Evolutionary conservation across 2,797 vertebrate species (phyloP), one percentile per base, ranked within the genome.

Genomic region (Sebastolobus alascanus): DNA sequence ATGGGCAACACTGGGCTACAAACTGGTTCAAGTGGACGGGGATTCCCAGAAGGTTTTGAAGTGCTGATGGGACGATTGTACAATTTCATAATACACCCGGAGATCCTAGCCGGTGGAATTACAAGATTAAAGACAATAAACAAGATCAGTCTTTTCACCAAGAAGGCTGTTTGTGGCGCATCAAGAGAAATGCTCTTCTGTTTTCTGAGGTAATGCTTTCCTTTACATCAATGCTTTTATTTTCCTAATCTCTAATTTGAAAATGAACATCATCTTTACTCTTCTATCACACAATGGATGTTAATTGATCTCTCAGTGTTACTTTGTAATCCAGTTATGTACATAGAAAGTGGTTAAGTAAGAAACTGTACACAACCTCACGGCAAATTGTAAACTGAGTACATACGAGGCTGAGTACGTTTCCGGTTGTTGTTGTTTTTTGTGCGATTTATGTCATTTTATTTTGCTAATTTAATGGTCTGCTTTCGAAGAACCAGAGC

Each of bases 41-140:
- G 65, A 11, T 59, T 54, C 59, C 22, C 5, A 73, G 27, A 75
- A 52, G 56, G 12, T 6, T 10, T 25, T 80, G 35, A 77, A 31
- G 63, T 38, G n/a, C 9, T 29, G 2, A 37, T 13, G 6, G 37
- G 25, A 69, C 70, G 66, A 55, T 38, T 13, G 8, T 8, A 56
- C 65, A 52, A 68, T 3, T 0, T 12, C 35, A 56, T 25, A 38
- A 50, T 33, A 18, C 61, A 68, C 33, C 61, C 5, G 27, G 12
- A 54, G n/a, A 77, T 35, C 16, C 1, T 16, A 50, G 6, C 13
- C 6, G 40, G 27, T 54, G 29, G 22, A 14, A 46, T 22, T 35
- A 38, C 8, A 72, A 37, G 2, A 64, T 68, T 22, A 66, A 69
- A 16, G 22, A 18, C 65, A 50, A 29, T 43, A 12, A 52, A n/a